phyloP scores from a whole-genome alignment of 1,140 invertebrate species.

The Drosophila simulans region DNA sequence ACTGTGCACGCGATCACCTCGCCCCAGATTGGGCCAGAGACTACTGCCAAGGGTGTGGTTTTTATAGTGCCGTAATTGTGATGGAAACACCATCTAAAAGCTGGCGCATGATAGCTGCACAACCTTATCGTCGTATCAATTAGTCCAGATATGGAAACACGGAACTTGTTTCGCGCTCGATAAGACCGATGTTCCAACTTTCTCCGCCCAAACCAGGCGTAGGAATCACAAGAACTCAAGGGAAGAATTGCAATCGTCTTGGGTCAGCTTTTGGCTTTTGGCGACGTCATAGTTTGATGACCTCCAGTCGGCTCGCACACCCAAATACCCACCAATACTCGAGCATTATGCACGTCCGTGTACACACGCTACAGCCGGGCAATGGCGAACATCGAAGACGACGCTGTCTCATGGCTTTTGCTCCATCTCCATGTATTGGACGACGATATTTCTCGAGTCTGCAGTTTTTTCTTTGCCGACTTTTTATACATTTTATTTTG shows the following conservation, averaged over 20 bases:
- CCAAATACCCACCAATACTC: conserved; percentile 33
- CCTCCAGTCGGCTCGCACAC: conserved; percentile 41
- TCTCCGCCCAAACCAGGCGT: neutral
- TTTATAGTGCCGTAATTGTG: conserved; percentile 5
- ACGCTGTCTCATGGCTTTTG: conserved; percentile 42
- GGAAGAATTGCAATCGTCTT: conserved; percentile 31
- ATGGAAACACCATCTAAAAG: conserved; percentile 7
- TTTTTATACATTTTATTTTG: conserved; percentile 16
- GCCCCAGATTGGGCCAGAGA: neutral
- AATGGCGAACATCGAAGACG: conserved; percentile 57
- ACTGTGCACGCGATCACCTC: conserved; percentile 12
- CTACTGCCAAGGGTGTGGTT: conserved; percentile 8
- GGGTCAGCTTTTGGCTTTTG: conserved; percentile 31
- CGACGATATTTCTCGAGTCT: conserved; percentile 52
- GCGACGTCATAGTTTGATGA: conserved; percentile 78
- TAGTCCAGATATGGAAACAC: conserved; percentile 64
- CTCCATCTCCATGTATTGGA: conserved; percentile 45
- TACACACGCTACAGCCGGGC: conserved; percentile 40
- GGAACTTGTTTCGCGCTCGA: conserved; percentile 39
- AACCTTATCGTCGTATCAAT: conserved; percentile 65
- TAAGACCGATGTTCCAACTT: conserved; percentile 19
- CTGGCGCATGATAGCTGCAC: conserved; percentile 20
- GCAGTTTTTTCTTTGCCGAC: conserved; percentile 48
- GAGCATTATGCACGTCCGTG: conserved; percentile 32
- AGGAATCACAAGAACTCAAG: neutral